Evolutionary conservation across 2,888 invertebrate species (phyloP).

Genomic region (Pristionchus mayeri): DNA sequence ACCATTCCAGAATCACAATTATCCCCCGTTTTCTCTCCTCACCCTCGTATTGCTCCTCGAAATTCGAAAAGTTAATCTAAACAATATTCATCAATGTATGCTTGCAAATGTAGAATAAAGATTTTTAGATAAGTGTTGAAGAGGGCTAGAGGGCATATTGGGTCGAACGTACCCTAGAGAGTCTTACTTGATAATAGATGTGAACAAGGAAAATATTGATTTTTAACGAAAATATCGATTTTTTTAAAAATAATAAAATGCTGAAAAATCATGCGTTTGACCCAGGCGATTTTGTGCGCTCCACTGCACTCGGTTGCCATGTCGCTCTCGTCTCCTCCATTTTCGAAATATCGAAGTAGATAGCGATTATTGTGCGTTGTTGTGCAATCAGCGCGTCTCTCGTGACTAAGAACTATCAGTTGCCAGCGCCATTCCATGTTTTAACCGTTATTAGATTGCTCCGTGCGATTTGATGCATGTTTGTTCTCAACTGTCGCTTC

Average conservation of each 20-base stretch:
- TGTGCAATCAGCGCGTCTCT: not conserved
- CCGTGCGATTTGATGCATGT: too few relatives aligned
- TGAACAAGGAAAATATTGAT: not conserved
- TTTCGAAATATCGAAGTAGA: not conserved
- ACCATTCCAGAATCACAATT: slow-evolving; percentile 36
- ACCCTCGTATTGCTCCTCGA: not conserved
- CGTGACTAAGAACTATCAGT: too few relatives aligned
- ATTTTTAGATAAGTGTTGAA: not conserved
- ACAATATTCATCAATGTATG: slow-evolving; percentile 15
- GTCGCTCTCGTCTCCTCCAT: not conserved
- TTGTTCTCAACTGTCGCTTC: too few relatives aligned
- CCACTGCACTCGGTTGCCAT: not conserved
- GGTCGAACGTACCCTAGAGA: not conserved
- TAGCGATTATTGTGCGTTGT: not conserved
- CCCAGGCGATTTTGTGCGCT: not conserved
- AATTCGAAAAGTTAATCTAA: not conserved
- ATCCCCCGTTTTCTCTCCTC: not conserved
- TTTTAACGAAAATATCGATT: too few relatives aligned
- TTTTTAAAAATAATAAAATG: not conserved
- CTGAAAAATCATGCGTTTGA: not conserved
- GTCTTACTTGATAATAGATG: not conserved
- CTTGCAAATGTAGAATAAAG: slow-evolving; percentile 45
- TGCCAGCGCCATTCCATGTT: too few relatives aligned
- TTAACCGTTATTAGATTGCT: too few relatives aligned
- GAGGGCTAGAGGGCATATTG: not conserved